phyloP scores from a whole-genome alignment of 2,888 invertebrate genomes.

The Pollenia griseotomentosa region DNA sequence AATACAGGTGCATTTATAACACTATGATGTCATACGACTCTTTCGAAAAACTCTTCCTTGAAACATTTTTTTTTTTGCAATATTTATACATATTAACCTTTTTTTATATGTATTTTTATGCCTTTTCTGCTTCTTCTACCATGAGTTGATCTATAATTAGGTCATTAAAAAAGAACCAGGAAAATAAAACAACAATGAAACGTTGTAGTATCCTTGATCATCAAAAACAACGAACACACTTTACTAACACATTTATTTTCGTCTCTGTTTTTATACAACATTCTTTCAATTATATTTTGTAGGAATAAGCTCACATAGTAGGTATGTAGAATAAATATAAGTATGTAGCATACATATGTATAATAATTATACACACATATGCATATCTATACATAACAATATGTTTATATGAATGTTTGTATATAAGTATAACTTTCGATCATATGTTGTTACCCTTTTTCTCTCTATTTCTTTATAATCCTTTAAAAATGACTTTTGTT shows the following conservation, averaged over 20 bases:
- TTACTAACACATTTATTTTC: slow-evolving; percentile 65
- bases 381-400: neutral
- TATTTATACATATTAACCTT: slow-evolving; percentile 10
- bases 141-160: slow-evolving; percentile 69
- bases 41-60: slow-evolving; percentile 20
- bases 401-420: neutral
- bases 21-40: slow-evolving; percentile 46
- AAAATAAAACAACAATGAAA: slow-evolving; percentile 50
- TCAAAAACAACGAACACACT: slow-evolving; percentile 36
- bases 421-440: slow-evolving; percentile 11
- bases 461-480: slow-evolving; percentile 54
- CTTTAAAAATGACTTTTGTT: slow-evolving; percentile 57
- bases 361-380: neutral
- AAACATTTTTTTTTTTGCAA: slow-evolving; percentile 3
- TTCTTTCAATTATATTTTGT: slow-evolving; percentile 39
- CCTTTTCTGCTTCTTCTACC: slow-evolving; percentile 38
- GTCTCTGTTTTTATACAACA: slow-evolving; percentile 37
- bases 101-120: neutral
- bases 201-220: slow-evolving; percentile 66
- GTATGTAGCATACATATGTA: neutral
- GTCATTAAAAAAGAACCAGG: slow-evolving; percentile 65
- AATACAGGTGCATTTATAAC: slow-evolving; percentile 53
- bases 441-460: slow-evolving; percentile 22
- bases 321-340: neutral
- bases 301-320: neutral